Conservation (phyloP, 1,140 invertebrate genomes). For the Chelonus insularis region DNA sequence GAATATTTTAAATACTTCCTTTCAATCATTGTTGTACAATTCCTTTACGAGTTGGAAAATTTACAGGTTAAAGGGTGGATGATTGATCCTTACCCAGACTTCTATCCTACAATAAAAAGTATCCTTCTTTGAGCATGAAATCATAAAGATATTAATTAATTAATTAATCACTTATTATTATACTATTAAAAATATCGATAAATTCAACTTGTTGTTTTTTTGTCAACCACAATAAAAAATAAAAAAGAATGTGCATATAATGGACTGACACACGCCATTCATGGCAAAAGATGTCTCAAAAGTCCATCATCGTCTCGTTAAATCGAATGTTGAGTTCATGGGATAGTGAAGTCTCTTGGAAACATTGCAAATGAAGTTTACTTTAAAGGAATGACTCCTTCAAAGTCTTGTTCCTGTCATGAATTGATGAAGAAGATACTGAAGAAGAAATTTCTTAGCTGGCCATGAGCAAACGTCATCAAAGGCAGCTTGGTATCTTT, state of each 20-base stretch:
- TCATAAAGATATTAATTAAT: no score
- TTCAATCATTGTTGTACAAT: no score
- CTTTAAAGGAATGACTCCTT: background rate
- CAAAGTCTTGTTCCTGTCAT: background rate
- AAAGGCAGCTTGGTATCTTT: conserved; percentile 47
- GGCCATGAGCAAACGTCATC: conserved; percentile 37
- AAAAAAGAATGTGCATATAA: conserved; percentile 19
- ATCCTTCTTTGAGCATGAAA: no score
- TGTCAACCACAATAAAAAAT: no score
- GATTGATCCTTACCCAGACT: no score
- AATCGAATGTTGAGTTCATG: conserved; percentile 13
- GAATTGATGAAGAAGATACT: conserved; percentile 9
- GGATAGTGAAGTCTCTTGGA: background rate
- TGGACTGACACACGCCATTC: background rate
- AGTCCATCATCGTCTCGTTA: conserved; percentile 38
- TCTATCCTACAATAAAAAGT: no score
- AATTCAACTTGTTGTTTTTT: no score
- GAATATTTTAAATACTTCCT: no score
- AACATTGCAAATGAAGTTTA: background rate
- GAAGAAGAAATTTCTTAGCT: background rate
- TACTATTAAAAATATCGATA: no score
- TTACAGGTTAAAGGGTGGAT: no score
- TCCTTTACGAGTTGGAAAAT: no score
- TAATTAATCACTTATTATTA: no score
- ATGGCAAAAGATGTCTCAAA: background rate